These are phyloP conservation scores for Euwallacea similis DNA, from an alignment of 1,140 invertebrate genomes.

Conservation along the genomic window DNA sequence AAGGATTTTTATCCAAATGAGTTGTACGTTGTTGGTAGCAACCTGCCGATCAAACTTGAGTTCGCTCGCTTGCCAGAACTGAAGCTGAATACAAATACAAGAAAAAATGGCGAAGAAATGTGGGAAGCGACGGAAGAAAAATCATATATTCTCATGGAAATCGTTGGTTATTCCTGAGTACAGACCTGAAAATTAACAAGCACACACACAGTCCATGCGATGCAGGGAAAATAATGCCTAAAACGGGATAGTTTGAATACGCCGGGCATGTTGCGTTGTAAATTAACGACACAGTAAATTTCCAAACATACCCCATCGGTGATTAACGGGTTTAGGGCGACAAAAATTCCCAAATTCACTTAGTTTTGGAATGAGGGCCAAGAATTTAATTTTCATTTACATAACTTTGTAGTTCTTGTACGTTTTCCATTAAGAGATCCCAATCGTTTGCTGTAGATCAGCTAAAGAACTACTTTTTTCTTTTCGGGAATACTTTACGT, in stretches of 20 bases:
- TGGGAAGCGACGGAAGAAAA: no score
- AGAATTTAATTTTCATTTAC: constrained; percentile 8
- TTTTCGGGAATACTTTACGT: no score
- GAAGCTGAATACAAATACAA: no score
- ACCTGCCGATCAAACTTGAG: no score
- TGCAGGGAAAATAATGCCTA: constrained; percentile 44
- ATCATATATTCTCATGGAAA: no score
- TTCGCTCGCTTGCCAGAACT: no score
- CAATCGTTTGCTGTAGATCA: not conserved
- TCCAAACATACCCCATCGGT: constrained; percentile 32
- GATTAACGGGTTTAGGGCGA: constrained; percentile 27
- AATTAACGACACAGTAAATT: constrained; percentile 46
- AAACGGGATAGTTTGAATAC: constrained; percentile 44
- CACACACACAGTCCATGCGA: constrained; percentile 27
- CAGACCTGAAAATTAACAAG: constrained; percentile 18
- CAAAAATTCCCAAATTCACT: constrained; percentile 35
- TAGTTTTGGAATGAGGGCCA: not conserved
- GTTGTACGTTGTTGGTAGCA: no score
- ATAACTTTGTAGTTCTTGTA: not conserved
- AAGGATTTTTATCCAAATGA: no score
- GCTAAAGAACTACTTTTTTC: no score
- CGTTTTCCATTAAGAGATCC: no score
- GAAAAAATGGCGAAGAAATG: no score
- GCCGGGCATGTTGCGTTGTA: constrained; percentile 38
- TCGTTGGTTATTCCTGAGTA: not conserved